Evolutionary conservation across 2,797 vertebrate species (phyloP).

Genomic region (Enteromius unitaeniatus): DNA sequence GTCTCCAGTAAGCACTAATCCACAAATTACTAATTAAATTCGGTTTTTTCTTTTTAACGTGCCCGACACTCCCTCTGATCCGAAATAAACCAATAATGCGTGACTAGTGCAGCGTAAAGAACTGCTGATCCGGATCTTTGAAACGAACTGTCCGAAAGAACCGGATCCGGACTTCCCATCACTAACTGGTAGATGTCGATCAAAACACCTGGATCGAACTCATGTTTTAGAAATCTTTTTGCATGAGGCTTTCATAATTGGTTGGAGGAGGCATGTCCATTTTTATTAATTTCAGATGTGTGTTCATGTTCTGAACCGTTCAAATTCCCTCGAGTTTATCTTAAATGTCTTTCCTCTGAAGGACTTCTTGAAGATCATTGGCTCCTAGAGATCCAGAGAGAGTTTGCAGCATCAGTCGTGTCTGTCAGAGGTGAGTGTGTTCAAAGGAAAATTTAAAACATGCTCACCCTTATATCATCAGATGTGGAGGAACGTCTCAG

Average conservation of each 20-base stretch:
- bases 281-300: not conserved
- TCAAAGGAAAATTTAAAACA: not conserved
- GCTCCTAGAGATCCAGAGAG: slow-evolving; percentile 17
- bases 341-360: not conserved
- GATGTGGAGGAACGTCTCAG: not conserved
- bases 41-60: too few relatives aligned
- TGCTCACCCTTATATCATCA: not conserved
- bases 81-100: too few relatives aligned
- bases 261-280: too few relatives aligned
- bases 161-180: too few relatives aligned
- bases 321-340: not conserved
- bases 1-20: too few relatives aligned
- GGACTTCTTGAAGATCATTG: slow-evolving; percentile 7
- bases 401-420: not conserved
- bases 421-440: slow-evolving; percentile 30
- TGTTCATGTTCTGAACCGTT: not conserved
- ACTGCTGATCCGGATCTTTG: too few relatives aligned
- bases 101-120: too few relatives aligned
- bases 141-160: too few relatives aligned
- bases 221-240: not conserved
- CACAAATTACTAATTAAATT: too few relatives aligned
- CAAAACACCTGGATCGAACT: not conserved
- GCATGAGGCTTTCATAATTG: not conserved
- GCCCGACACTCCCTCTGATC: too few relatives aligned
- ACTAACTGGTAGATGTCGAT: not conserved